Conservation (phyloP, 2,888 invertebrate genomes). For the Dasysyrphus albostriatus region DNA sequence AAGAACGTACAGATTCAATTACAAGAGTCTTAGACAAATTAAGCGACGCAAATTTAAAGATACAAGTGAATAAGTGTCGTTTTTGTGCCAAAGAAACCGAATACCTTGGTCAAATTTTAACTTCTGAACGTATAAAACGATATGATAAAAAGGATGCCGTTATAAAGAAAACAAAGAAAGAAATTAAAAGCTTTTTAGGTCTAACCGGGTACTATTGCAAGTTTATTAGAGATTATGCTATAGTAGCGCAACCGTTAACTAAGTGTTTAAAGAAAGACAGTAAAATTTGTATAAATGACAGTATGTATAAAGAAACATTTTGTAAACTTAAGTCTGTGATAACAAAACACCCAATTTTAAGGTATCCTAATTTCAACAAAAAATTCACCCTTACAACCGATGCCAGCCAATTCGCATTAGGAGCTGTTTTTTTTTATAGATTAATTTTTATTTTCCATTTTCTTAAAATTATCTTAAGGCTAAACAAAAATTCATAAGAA, state of each 20-base stretch:
- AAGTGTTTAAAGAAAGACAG: too few species aligned
- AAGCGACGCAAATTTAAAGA: not conserved
- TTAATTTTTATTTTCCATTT: too few species aligned
- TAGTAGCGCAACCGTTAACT: not conserved
- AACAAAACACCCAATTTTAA: not conserved
- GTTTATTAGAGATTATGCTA: too few species aligned
- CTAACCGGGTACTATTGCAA: not conserved
- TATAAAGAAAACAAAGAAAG: too few species aligned
- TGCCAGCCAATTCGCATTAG: too few species aligned
- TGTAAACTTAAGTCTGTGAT: not conserved
- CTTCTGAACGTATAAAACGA: not conserved
- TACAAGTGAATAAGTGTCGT: conserved; percentile 2
- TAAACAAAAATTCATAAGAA: too few species aligned
- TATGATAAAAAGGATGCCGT: not conserved
- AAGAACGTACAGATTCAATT: too few species aligned
- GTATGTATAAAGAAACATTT: too few species aligned
- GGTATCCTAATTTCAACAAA: not conserved
- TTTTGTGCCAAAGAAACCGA: conserved; percentile 1
- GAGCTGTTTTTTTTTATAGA: too few species aligned
- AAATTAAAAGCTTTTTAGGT: not conserved
- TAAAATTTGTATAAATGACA: too few species aligned
- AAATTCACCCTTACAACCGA: not conserved
- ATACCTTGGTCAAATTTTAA: not conserved
- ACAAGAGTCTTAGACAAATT: not conserved
- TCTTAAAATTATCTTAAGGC: too few species aligned